A percentile compares a stretch with the other conserved stretches of the same genome.
These are phyloP conservation scores for Melieria omissa DNA, from an alignment of 2,888 invertebrate species.

Conservation along the genomic window DNA sequence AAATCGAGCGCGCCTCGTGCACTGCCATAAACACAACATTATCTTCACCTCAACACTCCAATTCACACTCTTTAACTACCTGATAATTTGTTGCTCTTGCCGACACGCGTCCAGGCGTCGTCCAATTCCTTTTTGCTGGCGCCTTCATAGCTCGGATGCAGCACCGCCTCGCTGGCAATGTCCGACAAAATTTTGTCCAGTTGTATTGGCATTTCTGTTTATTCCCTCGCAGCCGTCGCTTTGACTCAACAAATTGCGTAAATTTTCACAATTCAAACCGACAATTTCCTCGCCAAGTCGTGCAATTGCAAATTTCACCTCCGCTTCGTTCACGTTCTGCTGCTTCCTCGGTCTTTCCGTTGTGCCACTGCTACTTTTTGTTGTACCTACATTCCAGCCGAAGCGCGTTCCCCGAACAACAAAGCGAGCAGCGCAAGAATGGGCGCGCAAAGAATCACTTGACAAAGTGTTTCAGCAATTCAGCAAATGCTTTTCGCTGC, in stretches of 20 bases:
- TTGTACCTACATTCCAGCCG: constrained; percentile 1
- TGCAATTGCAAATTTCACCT: not conserved
- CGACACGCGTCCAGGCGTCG: constrained; percentile 63
- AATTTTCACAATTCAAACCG: too few relatives aligned
- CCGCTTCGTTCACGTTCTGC: constrained; percentile 8
- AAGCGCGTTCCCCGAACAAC: constrained; percentile 21
- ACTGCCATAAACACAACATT: constrained; percentile 46
- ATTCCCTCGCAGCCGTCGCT: not conserved
- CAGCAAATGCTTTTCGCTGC: too few relatives aligned
- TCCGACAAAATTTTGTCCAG: constrained; percentile 63
- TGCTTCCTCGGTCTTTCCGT: constrained; percentile 11
- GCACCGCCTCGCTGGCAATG: constrained; percentile 60
- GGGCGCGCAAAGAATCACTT: constrained; percentile 16
- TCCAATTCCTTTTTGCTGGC: constrained; percentile 60
- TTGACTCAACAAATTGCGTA: too few relatives aligned
- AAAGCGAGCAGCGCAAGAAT: constrained; percentile 14
- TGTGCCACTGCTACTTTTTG: not conserved
- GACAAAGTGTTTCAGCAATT: not conserved
- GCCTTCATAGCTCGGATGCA: constrained; percentile 58
- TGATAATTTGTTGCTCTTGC: constrained; percentile 62
- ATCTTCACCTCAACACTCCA: not conserved
- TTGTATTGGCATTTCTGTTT: constrained; percentile 60
- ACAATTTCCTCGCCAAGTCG: too few relatives aligned
- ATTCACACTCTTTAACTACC: constrained; percentile 43
- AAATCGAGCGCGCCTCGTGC: constrained; percentile 64